phyloP scores from a whole-genome alignment of 2,797 vertebrate species.

The Picus viridis region DNA sequence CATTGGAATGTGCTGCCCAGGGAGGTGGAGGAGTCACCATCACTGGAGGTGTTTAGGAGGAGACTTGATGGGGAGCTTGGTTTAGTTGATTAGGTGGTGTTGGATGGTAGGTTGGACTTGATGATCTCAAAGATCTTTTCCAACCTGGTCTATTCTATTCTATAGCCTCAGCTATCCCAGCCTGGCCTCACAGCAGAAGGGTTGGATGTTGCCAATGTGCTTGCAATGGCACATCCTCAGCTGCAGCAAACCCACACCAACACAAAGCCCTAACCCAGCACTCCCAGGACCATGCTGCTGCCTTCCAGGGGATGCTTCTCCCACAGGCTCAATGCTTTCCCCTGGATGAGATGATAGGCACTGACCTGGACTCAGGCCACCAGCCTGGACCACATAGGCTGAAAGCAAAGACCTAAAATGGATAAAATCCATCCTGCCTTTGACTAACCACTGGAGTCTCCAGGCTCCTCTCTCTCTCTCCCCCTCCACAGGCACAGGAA shows the following conservation, averaged over 20 bases:
- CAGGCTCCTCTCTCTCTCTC: neutral
- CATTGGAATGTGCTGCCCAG: too few relatives aligned
- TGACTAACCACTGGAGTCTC: neutral
- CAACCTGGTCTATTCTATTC: too few relatives aligned
- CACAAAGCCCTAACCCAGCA: neutral
- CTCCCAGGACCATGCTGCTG: rapidly evolving
- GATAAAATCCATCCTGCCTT: constrained; percentile 14
- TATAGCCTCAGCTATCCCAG: too few relatives aligned
- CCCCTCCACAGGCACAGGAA: constrained; percentile 25
- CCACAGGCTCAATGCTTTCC: neutral
- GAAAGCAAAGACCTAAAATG: constrained; percentile 10
- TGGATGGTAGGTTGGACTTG: too few relatives aligned
- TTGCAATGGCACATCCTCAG: neutral
- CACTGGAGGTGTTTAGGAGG: too few relatives aligned
- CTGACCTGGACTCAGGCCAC: neutral
- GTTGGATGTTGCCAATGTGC: neutral
- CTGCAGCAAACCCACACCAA: neutral
- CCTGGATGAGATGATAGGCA: neutral
- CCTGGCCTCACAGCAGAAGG: too few relatives aligned
- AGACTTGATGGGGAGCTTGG: too few relatives aligned
- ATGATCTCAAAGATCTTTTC: too few relatives aligned
- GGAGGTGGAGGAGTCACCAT: too few relatives aligned
- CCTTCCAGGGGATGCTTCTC: neutral
- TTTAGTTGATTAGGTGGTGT: too few relatives aligned
- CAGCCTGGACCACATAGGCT: rapidly evolving